Evolutionary conservation across 2,888 invertebrate genomes (phyloP).

Genomic region (Drosophila quinaria): DNA sequence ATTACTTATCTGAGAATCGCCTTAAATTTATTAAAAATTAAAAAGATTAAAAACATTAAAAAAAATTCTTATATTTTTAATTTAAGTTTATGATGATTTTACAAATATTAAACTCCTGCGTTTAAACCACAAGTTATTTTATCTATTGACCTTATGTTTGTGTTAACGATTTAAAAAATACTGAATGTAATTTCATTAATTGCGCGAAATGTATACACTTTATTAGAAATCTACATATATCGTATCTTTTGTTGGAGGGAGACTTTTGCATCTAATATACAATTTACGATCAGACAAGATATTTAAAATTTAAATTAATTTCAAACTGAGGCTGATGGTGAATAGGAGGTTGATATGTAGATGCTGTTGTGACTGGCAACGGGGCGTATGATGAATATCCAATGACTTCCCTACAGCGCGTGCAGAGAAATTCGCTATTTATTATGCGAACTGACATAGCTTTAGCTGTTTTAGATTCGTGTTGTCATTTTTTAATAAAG

Average conservation of each 20-base stretch:
- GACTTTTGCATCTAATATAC: conserved; percentile 39
- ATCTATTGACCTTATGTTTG: not conserved
- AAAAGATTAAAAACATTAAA: no score
- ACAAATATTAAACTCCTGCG: no score
- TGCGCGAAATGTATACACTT: not conserved
- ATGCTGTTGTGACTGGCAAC: conserved; percentile 20
- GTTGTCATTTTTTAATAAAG: conserved; percentile 80
- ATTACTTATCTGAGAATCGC: no score
- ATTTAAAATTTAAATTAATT: conserved; percentile 79
- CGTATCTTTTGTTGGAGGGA: not conserved
- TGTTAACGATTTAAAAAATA: not conserved
- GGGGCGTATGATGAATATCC: conserved; percentile 63
- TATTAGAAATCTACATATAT: conserved; percentile 7
- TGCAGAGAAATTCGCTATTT: conserved; percentile 55
- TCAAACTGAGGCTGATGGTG: conserved; percentile 44
- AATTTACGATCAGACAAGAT: conserved; percentile 62
- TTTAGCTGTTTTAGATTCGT: conserved; percentile 57
- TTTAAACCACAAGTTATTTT: conserved; percentile 1
- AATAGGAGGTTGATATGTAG: not conserved
- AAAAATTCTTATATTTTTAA: no score
- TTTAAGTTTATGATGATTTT: no score
- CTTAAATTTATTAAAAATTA: no score
- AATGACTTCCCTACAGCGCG: conserved; percentile 39
- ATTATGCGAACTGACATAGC: conserved; percentile 54
- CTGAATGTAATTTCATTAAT: not conserved